Percentiles rank a stretch among this genome's conserved stretches.
Conservation (phyloP, 2,888 invertebrate species). For the Diadegma fenestrale region DNA sequence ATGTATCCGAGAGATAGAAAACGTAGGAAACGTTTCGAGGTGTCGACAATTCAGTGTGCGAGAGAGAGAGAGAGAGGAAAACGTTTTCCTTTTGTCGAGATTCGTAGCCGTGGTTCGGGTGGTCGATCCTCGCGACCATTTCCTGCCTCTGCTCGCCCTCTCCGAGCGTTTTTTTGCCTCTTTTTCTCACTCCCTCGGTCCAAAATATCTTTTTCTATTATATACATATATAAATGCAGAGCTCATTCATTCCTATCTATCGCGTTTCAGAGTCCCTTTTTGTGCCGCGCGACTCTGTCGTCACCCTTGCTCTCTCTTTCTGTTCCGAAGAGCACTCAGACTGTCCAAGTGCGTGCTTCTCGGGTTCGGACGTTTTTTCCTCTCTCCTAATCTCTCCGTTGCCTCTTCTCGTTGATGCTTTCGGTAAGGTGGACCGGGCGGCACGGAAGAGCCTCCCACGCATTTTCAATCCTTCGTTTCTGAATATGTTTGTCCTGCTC, state of each 20-base stretch:
- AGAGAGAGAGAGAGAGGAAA: conserved; percentile 44
- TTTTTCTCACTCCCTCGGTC: conserved; percentile 25
- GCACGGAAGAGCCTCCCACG: conserved; percentile 66
- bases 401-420: conserved; percentile 23
- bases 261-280: conserved; percentile 51
- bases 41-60: conserved; percentile 57
- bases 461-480: conserved; percentile 58
- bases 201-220: conserved; percentile 50
- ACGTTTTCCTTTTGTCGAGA: conserved; percentile 67
- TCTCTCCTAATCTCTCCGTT: conserved; percentile 66
- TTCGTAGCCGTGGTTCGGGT: conserved; percentile 68
- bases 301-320: conserved; percentile 19
- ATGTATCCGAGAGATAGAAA: neutral
- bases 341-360: conserved; percentile 76
- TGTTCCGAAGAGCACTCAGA: conserved; percentile 72
- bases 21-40: conserved; percentile 49
- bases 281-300: neutral
- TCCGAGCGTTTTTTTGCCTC: conserved; percentile 44
- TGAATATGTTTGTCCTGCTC: conserved; percentile 10
- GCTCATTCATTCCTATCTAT: conserved; percentile 57
- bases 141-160: conserved; percentile 63
- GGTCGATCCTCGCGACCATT: conserved; percentile 68
- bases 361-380: conserved; percentile 69
- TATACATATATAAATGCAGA: conserved; percentile 33
- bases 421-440: conserved; percentile 42